Conservation (phyloP, 2,888 invertebrate genomes). For the Drosophila macrospina region DNA sequence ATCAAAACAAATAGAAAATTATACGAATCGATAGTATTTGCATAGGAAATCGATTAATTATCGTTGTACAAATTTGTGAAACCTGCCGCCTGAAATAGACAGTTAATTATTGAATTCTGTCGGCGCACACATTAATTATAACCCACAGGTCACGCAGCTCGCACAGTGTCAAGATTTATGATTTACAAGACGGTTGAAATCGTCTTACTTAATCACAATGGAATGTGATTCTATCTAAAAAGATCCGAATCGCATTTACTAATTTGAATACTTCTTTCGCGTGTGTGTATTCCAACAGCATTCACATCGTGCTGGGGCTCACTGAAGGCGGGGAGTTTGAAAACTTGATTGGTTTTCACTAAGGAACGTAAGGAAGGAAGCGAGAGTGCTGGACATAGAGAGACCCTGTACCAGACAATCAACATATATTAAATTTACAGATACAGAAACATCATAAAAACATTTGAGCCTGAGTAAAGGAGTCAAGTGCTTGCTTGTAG, state of each 20-base stretch:
- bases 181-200: constrained; percentile 56
- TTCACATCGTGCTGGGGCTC: not conserved
- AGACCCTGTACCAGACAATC: too few relatives aligned
- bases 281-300: not conserved
- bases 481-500: too few relatives aligned
- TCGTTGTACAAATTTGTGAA: constrained; percentile 40
- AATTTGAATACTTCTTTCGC: not conserved
- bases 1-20: constrained; percentile 53
- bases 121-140: constrained; percentile 53
- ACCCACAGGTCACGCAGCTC: constrained; percentile 10
- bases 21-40: constrained; percentile 24
- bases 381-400: too few relatives aligned
- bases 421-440: too few relatives aligned
- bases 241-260: constrained; percentile 11
- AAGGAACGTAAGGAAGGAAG: too few relatives aligned
- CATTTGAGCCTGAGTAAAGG: too few relatives aligned
- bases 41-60: constrained; percentile 59
- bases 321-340: not conserved
- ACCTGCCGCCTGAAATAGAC: constrained; percentile 43
- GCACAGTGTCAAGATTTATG: constrained; percentile 57
- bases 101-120: constrained; percentile 57
- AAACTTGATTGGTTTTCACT: not conserved
- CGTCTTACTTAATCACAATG: constrained; percentile 55
- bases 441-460: too few relatives aligned
- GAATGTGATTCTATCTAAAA: constrained; percentile 34